Percentiles rank a stretch among this genome's conserved stretches.
Conservation (phyloP, 2,888 invertebrate genomes). For the Leucoma salicis region DNA sequence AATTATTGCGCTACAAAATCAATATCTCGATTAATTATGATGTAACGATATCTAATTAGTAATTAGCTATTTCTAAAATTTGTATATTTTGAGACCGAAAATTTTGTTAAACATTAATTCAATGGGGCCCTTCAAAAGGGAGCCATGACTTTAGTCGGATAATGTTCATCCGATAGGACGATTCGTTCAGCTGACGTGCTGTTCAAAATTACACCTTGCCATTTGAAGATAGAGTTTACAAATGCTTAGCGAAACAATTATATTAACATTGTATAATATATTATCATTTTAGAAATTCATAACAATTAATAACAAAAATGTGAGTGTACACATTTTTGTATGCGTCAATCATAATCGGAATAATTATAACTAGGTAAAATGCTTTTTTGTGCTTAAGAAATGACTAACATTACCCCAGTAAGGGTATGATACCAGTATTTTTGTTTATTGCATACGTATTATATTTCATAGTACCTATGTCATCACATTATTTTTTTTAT, state of each 20-base stretch:
- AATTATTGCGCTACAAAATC: no score
- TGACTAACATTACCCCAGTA: no score
- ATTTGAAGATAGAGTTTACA: constrained; percentile 16
- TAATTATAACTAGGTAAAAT: no score
- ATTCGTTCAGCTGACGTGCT: constrained; percentile 10
- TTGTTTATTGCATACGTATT: no score
- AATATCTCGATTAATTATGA: not conserved
- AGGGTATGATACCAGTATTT: no score
- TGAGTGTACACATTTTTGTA: no score
- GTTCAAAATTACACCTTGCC: constrained; percentile 18
- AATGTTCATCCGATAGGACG: constrained; percentile 27
- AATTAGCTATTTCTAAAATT: not conserved
- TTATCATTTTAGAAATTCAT: constrained; percentile 18
- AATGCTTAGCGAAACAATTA: not conserved
- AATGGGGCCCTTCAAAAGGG: constrained; percentile 29
- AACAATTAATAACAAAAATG: not conserved
- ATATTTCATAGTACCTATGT: no score
- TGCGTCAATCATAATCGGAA: no score
- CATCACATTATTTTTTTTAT: no score
- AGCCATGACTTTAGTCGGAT: constrained; percentile 24
- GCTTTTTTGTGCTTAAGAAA: no score
- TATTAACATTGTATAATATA: constrained; percentile 18
- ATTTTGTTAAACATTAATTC: constrained; percentile 28
- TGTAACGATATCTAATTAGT: not conserved
- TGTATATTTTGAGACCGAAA: constrained; percentile 3